Percentiles rank a stretch among this genome's conserved stretches.
Conservation (phyloP, 1,140 invertebrate species). For the Yoshiicerus persimilis region DNA sequence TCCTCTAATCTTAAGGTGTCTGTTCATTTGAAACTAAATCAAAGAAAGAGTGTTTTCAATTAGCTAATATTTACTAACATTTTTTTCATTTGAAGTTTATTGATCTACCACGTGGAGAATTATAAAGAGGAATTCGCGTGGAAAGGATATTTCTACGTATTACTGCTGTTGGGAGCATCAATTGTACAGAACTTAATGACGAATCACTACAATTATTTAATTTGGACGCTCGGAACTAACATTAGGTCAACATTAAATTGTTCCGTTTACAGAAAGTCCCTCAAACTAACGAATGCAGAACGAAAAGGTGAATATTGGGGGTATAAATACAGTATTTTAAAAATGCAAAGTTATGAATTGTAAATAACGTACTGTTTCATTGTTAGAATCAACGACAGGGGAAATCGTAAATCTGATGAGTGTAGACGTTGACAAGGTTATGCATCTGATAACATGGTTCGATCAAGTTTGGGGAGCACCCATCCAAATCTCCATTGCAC, state of each 20-base stretch:
- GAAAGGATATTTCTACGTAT: constrained; percentile 83
- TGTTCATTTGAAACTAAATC: neutral
- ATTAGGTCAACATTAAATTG: constrained; percentile 72
- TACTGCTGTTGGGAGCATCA: constrained; percentile 73
- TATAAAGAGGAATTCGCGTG: constrained; percentile 56
- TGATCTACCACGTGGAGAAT: neutral
- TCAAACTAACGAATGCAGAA: neutral
- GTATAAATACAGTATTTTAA: constrained; percentile 57
- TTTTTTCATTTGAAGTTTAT: neutral
- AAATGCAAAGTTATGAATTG: constrained; percentile 49
- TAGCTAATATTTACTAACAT: neutral
- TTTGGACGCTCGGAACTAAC: constrained; percentile 87
- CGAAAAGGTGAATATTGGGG: constrained; percentile 65
- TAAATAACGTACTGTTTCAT: constrained; percentile 36
- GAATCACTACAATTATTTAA: constrained; percentile 82
- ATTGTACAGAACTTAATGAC: constrained; percentile 83
- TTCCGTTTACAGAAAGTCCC: neutral
- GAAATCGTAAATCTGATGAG: constrained; percentile 94
- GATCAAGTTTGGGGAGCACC: constrained; percentile 93
- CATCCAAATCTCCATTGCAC: constrained; percentile 57
- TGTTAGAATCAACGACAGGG: constrained; percentile 64
- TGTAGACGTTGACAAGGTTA: constrained; percentile 78
- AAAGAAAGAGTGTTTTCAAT: neutral
- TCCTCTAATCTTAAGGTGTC: constrained; percentile 57
- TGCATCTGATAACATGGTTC: constrained; percentile 83